Conservation (phyloP, 2,888 invertebrate species). For the Eurytoma californica region DNA sequence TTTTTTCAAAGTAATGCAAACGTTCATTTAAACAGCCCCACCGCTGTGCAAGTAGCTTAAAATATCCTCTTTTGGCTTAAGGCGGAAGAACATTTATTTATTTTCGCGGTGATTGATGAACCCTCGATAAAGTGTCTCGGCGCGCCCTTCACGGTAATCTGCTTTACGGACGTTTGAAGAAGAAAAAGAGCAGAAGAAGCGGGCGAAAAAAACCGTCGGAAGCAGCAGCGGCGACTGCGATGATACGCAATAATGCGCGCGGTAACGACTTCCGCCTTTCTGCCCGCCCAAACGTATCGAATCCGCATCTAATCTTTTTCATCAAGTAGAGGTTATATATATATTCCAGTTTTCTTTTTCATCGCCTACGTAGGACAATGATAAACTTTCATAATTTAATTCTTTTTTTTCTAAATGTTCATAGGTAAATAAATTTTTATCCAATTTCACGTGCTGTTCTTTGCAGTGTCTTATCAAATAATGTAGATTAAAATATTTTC, state of each 20-base stretch:
- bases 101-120: conserved; percentile 67
- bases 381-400: background rate
- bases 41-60: conserved; percentile 34
- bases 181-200: conserved; percentile 17
- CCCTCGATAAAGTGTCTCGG: conserved; percentile 60
- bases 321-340: conserved; percentile 29
- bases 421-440: background rate
- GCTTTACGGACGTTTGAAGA: conserved; percentile 47
- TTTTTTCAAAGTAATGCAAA: conserved; percentile 11
- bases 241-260: conserved; percentile 50
- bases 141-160: conserved; percentile 45
- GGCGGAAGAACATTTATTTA: conserved; percentile 64
- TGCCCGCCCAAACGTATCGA: conserved; percentile 36
- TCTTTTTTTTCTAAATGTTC: background rate
- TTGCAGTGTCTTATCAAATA: background rate
- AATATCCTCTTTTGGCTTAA: conserved; percentile 44
- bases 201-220: conserved; percentile 28
- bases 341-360: background rate
- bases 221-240: conserved; percentile 14
- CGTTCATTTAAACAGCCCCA: conserved; percentile 6
- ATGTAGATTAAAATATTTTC: conserved; percentile 26
- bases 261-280: conserved; percentile 48
- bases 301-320: conserved; percentile 43
- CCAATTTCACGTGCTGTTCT: conserved; percentile 18
- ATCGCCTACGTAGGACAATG: background rate